Evolutionary conservation across 2,113 vertebrate species (phyloP), one percentile per base, ranked within the genome.

Genomic region (Ptychochromis oligacanthus): DNA sequence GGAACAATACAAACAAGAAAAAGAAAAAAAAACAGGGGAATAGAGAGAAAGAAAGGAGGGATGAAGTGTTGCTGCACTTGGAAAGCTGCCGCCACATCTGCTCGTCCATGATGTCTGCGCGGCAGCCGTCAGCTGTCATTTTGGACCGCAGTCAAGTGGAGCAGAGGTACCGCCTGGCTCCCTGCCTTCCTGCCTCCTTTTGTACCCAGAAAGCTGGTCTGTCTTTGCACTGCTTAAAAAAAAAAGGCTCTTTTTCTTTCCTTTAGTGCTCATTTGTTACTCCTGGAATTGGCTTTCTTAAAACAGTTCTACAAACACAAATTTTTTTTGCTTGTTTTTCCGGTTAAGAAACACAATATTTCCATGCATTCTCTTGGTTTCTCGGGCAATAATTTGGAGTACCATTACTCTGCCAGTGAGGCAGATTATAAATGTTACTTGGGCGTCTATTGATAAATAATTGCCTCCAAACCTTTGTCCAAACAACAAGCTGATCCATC

Each of bases 81-180:
- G 95, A 95, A 95, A 95, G 92, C 94, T 96, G 95, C 95, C 94
- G 87, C 91, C 93, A 95, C 94, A 95, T 95, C 95, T 96, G 94
- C 94, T 95, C 79, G 81, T 91, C 92, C 94, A 94, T 94, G 94
- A 94, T 95, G 95, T 95, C 92, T 91, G 90, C 15, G 78, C 93
- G 67, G 88, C 92, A 93, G 92, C 94, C 93, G 91, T 96, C 95
- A 95, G 95, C 95, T 96, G 95, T 95, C 94, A 93, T 93, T 92
- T 96, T 96, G 95, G 95, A 95, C 95, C 85, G 75, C 91, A 95
- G 93, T 96, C 95, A 96, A 95, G 94, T 95, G 87, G 91, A 94
- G 93, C 90, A 93, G 94, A 93, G 93, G 93, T 90, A 94, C 92
- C 77, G 88, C 87, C 92, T 93, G 92, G 87, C 92, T 89, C 81